These are phyloP conservation scores for Prochilodus magdalenae DNA, from an alignment of 2,113 vertebrate species.

Conservation along the genomic window DNA sequence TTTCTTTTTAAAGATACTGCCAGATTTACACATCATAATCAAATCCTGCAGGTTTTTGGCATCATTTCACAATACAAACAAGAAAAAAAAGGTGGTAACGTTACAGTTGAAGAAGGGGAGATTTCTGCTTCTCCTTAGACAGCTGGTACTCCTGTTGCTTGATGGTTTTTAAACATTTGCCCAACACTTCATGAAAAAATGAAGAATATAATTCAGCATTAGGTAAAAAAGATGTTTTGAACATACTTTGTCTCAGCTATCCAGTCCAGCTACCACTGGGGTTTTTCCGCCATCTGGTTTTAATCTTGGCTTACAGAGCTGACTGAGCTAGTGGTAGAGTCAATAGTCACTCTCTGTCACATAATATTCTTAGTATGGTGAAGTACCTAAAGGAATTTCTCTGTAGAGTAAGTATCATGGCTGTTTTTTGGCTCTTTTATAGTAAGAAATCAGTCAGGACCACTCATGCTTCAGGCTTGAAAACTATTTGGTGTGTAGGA, in stretches of 20 bases:
- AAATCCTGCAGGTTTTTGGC: no score
- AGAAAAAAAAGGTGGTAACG: conserved; percentile 16
- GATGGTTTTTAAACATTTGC: conserved; percentile 78
- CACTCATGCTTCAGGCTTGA: no score
- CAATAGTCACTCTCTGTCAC: neutral
- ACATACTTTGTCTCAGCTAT: neutral
- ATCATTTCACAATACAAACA: neutral
- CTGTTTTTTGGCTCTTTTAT: no score
- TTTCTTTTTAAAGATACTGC: no score
- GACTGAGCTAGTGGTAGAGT: neutral
- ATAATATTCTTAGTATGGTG: neutral
- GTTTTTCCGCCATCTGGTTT: neutral
- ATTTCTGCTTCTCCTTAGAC: conserved; percentile 36
- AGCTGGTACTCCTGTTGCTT: conserved; percentile 79
- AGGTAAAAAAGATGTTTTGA: neutral
- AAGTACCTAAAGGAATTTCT: no score
- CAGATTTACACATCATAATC: no score
- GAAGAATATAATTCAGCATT: neutral
- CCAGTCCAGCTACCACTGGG: no score
- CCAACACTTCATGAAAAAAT: conserved; percentile 71
- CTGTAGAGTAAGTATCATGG: no score
- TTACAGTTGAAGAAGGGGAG: conserved; percentile 72
- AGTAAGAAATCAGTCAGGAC: no score
- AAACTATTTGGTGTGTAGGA: no score
- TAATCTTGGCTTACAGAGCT: neutral